Evolutionary conservation across 2,888 invertebrate genomes (phyloP).

Genomic region (Smittia sp.): DNA sequence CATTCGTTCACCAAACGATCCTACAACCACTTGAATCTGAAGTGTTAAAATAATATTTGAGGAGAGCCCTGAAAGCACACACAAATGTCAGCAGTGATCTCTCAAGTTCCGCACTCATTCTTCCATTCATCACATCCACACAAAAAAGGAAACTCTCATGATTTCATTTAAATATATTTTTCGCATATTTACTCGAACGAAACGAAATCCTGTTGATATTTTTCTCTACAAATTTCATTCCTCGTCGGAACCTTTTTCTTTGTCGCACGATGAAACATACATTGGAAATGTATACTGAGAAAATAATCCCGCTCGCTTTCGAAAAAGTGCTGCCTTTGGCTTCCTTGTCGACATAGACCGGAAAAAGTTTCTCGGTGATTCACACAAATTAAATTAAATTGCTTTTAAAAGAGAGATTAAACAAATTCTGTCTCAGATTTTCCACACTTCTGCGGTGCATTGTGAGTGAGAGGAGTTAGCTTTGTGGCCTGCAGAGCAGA

Average conservation of each 20-base stretch:
- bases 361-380: background rate
- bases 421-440: constrained; percentile 16
- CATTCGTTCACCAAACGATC: too few relatives aligned
- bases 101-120: too few relatives aligned
- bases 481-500: background rate
- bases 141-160: too few relatives aligned
- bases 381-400: constrained; percentile 33
- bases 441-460: constrained; percentile 15
- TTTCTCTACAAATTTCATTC: background rate
- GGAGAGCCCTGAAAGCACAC: too few relatives aligned
- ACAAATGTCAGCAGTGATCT: too few relatives aligned
- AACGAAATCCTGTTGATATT: too few relatives aligned
- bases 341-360: background rate
- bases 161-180: too few relatives aligned
- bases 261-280: background rate
- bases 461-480: background rate
- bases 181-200: too few relatives aligned
- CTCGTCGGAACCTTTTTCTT: background rate
- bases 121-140: too few relatives aligned
- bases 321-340: background rate
- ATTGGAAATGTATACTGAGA: too few relatives aligned
- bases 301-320: background rate
- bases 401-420: constrained; percentile 8
- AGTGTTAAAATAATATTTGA: too few relatives aligned
- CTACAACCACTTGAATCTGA: too few relatives aligned